Evolutionary conservation across 64 coral and sea anemone genomes (phyloP).

Genomic region (Porites australiensis): DNA sequence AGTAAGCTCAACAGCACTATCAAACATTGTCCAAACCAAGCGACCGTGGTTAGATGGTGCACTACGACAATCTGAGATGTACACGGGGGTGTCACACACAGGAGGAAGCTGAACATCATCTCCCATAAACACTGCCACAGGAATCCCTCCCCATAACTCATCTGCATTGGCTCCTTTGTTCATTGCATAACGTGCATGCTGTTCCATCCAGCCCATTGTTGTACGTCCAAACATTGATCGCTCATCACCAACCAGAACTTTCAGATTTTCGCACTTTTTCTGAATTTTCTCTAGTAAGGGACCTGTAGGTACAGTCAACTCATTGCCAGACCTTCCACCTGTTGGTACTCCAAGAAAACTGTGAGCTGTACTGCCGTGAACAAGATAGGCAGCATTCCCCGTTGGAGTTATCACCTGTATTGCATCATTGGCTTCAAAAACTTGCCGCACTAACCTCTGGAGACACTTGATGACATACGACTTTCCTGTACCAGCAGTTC

Average conservation of each 20-base stretch:
- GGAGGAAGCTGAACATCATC: slow-evolving; percentile 56
- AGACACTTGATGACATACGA: slow-evolving; percentile 58
- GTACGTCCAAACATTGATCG: slow-evolving; percentile 51
- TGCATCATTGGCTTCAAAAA: slow-evolving; percentile 31
- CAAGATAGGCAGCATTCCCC: slow-evolving; percentile 54
- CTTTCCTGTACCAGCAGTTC: slow-evolving; percentile 53
- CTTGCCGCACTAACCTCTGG: slow-evolving; percentile 6
- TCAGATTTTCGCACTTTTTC: slow-evolving; percentile 41
- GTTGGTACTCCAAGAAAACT: slow-evolving; percentile 46
- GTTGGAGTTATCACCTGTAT: slow-evolving; percentile 41
- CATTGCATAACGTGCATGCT: slow-evolving; percentile 36
- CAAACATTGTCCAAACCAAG: slow-evolving; percentile 46
- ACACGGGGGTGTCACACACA: slow-evolving; percentile 31
- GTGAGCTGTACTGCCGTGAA: slow-evolving; percentile 9
- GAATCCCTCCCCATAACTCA: slow-evolving; percentile 34
- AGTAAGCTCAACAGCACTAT: slow-evolving; percentile 31
- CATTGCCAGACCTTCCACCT: slow-evolving; percentile 25
- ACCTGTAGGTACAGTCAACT: slow-evolving; percentile 37
- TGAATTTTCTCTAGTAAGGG: slow-evolving; percentile 35
- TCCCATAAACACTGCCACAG: slow-evolving; percentile 40
- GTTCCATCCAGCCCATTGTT: slow-evolving; percentile 56
- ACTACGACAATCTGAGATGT: slow-evolving; percentile 17
- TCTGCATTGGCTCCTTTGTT: slow-evolving; percentile 21
- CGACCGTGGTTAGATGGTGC: slow-evolving; percentile 50
- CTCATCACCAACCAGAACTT: slow-evolving; percentile 47